Conservation (phyloP, 2,888 invertebrate genomes). For the Patella pellucida region DNA sequence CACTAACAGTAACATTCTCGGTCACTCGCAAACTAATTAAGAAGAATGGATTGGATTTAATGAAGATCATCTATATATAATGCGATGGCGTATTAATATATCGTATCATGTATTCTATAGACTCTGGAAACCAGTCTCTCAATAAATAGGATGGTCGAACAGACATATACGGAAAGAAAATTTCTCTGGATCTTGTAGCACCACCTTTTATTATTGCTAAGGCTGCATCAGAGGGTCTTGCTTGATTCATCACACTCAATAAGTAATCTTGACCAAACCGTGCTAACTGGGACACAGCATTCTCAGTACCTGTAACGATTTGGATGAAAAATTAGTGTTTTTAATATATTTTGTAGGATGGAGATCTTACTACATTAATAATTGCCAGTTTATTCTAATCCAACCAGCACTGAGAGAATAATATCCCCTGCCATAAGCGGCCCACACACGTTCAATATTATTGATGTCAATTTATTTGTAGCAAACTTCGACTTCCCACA, state of each 20-base stretch:
- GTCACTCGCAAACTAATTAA: no score
- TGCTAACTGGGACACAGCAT: constrained; percentile 50
- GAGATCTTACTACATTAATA: no score
- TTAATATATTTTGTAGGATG: no score
- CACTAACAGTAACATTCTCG: no score
- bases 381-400: no score
- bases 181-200: constrained; percentile 49
- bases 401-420: no score
- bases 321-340: background rate
- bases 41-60: no score
- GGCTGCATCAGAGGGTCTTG: constrained; percentile 60
- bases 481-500: no score
- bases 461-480: no score
- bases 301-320: constrained; percentile 58
- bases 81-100: constrained; percentile 35
- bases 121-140: constrained; percentile 48
- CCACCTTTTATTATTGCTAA: constrained; percentile 61
- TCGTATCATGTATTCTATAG: constrained; percentile 41
- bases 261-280: constrained; percentile 48
- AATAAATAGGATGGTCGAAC: constrained; percentile 43
- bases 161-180: constrained; percentile 57
- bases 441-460: no score
- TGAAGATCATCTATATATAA: constrained; percentile 20
- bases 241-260: constrained; percentile 43
- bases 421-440: no score